Base-by-base conservation (phyloP, 1,140 invertebrate genomes). In the Carposina sasakii region DNA sequence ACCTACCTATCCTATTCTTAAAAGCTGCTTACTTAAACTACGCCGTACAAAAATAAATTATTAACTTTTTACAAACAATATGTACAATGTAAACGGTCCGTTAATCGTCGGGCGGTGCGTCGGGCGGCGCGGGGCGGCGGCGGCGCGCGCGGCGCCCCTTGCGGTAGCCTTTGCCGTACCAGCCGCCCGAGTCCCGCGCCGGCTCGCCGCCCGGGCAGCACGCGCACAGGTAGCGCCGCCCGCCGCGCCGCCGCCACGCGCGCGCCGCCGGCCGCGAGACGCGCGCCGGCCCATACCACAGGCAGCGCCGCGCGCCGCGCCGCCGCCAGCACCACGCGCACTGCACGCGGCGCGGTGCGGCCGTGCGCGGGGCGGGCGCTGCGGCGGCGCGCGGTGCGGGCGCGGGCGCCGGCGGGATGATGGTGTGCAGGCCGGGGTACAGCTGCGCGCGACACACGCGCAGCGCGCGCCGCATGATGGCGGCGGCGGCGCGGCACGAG, bases 371-470 rank as follows among this genome's bases (percentile, higher is more conserved):
- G 28, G 26, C 42, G 16, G 4, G 41, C 31, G 48, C 49, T 9
- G 22, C 19, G 44, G 24, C 34, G 23, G 33, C 20, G 15, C 10
- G 26, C n/a, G 24, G 24, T 16, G 50, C 15, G 23, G 42, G 34
- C 30, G 36, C 19, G 33, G 41, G 28, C 31, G 81, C 63, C 16
- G 87, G 86, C 60, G 87, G 84, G 15, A 90, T 85, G 54, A 90
- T 90, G 57, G 88, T 90, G 67, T 90, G 89, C 44, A 90, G 67
- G 9, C 89, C 89, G 9, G 89, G 86, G 70, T 90, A 90, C 2
- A 89, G 88, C 57, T 88, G 88, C 31, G 85, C 72, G 48, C 70
- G 67, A 60, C 76, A 86, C 47, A 65, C 56, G 40, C 72, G 62
- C 46, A 79, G 51, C 16, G 72, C 75, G 52, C 81, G 81, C 46